Evolutionary conservation across 2,888 invertebrate genomes (phyloP).

Genomic region (Drosophila quinaria): DNA sequence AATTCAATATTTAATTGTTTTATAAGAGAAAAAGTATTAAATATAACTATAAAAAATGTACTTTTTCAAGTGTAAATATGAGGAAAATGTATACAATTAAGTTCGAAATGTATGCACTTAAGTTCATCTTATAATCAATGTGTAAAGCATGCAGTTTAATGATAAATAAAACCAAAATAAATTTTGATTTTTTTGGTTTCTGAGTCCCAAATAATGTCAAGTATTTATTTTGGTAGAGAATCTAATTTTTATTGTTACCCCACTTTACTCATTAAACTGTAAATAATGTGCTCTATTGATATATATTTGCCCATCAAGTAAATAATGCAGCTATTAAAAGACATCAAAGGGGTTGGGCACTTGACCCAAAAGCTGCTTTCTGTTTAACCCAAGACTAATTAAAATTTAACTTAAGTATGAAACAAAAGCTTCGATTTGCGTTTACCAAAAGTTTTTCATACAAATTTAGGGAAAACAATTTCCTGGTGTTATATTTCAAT

Average conservation of each 20-base stretch:
- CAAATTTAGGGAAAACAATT: slow-evolving; percentile 36
- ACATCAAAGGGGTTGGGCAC: not conserved
- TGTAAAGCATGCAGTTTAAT: not conserved
- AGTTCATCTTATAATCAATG: not conserved
- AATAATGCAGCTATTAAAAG: not conserved
- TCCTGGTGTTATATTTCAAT: slow-evolving; percentile 46
- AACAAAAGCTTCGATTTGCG: not conserved
- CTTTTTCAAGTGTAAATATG: no score
- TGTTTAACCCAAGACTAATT: slow-evolving; percentile 11
- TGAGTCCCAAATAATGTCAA: not conserved
- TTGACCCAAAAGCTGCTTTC: slow-evolving; percentile 1
- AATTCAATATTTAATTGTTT: no score
- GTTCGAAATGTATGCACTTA: no score
- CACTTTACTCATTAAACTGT: not conserved
- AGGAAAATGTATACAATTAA: no score
- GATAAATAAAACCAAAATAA: not conserved
- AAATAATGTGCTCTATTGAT: not conserved
- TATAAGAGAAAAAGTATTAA: no score
- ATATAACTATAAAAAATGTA: no score
- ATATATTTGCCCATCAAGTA: not conserved
- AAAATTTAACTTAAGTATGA: slow-evolving; percentile 8
- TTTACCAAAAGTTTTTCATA: slow-evolving; percentile 7
- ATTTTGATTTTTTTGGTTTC: not conserved
- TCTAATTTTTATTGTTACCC: no score
- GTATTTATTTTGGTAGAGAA: not conserved